phyloP scores from a whole-genome alignment of 2,888 invertebrate genomes.

The Schizotus pectinicornis region DNA sequence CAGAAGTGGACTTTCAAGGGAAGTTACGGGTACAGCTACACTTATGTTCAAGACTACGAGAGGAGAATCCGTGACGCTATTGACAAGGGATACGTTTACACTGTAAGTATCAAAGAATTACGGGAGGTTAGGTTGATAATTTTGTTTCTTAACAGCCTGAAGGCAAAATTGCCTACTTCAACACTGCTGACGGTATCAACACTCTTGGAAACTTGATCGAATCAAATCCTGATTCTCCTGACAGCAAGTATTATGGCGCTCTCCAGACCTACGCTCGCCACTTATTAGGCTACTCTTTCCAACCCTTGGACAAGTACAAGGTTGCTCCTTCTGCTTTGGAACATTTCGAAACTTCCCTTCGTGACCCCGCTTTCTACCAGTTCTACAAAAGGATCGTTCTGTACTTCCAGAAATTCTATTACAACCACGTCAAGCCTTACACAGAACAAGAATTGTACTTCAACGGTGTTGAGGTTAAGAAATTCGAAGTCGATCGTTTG shows the following conservation, averaged over 20 bases:
- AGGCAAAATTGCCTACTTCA: conserved; percentile 61
- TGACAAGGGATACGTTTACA: conserved; percentile 61
- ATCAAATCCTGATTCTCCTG: conserved; percentile 67
- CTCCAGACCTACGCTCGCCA: conserved; percentile 62
- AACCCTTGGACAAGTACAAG: conserved; percentile 51
- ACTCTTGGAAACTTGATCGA: conserved; percentile 71
- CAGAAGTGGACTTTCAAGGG: conserved; percentile 48
- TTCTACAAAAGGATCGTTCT: conserved; percentile 66
- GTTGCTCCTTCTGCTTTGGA: conserved; percentile 68
- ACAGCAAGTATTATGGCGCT: conserved; percentile 62
- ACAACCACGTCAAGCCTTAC: conserved; percentile 64
- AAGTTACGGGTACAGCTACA: conserved; percentile 62
- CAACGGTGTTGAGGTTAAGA: conserved; percentile 66
- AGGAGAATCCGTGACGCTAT: conserved; percentile 65
- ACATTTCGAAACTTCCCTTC: conserved; percentile 67
- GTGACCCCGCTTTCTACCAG: conserved; percentile 74
- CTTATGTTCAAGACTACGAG: conserved; percentile 58
- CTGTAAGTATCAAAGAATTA: conserved; percentile 41
- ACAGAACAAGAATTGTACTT: conserved; percentile 64
- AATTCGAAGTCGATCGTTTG: conserved; percentile 69
- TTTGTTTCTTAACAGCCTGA: conserved; percentile 35
- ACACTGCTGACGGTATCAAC: conserved; percentile 67
- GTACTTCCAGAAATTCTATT: conserved; percentile 67
- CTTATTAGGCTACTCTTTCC: conserved; percentile 62
- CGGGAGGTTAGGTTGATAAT: background rate